phyloP scores from a whole-genome alignment of 2,888 invertebrate species.

The Cryptocheilus praepositus region DNA sequence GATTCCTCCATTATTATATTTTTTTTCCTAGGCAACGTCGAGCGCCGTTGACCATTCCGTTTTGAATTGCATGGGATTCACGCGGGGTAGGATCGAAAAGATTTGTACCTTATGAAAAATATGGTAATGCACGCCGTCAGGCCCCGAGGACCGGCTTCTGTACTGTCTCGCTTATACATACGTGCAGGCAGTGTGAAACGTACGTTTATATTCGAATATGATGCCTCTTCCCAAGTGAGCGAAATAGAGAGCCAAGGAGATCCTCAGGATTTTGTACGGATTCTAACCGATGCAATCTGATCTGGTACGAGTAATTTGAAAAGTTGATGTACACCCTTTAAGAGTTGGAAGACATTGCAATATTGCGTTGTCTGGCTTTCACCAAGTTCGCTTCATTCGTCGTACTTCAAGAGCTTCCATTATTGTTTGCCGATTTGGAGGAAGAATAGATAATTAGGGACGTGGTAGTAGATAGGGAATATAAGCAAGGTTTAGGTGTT shows the following conservation, averaged over 20 bases:
- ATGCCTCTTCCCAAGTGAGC: too few species aligned
- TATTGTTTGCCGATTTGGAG: too few species aligned
- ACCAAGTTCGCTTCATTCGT: too few species aligned
- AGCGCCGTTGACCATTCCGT: slow-evolving; percentile 25
- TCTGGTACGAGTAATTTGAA: slow-evolving; percentile 26
- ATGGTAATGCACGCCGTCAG: slow-evolving; percentile 44
- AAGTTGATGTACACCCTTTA: slow-evolving; percentile 12
- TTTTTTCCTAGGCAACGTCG: slow-evolving; percentile 21
- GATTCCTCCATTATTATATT: slow-evolving; percentile 30
- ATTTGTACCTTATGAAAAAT: slow-evolving; percentile 61
- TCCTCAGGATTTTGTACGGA: not conserved
- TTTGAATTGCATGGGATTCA: slow-evolving; percentile 47
- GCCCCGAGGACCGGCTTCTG: too few species aligned
- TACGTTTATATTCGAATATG: too few species aligned
- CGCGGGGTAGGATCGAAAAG: slow-evolving; percentile 43
- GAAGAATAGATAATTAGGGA: too few species aligned
- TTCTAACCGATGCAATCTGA: slow-evolving; percentile 12
- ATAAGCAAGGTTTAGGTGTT: not conserved
- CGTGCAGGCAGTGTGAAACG: too few species aligned
- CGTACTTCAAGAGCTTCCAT: too few species aligned
- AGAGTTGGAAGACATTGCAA: too few species aligned
- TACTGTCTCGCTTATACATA: too few species aligned
- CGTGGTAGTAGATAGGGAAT: too few species aligned
- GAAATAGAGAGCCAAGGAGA: not conserved
- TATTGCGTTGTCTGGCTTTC: too few species aligned